Evolutionary conservation across 1,140 invertebrate species (phyloP).

Genomic region (Pantala flavescens): DNA sequence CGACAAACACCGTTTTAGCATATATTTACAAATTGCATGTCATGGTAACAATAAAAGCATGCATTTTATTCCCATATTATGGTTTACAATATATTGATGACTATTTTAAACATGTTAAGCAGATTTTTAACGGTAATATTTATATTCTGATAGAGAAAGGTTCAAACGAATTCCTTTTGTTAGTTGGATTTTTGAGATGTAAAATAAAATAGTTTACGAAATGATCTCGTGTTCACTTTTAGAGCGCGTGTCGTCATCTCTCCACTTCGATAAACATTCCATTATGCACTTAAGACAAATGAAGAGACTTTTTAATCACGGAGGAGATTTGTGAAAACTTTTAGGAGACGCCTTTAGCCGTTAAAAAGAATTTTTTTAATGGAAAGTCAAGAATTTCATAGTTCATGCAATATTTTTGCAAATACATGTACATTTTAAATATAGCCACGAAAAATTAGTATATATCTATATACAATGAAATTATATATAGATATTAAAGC

Average conservation of each 20-base stretch:
- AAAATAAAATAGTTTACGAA: background rate
- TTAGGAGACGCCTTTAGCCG: background rate
- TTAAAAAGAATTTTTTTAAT: background rate
- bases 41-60: background rate
- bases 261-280: slow-evolving; percentile 9
- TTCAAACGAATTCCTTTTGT: background rate
- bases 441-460: background rate
- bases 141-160: background rate
- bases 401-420: slow-evolving; percentile 7
- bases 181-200: background rate
- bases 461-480: slow-evolving; percentile 6
- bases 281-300: background rate
- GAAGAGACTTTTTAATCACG: no score
- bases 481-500: slow-evolving; percentile 8
- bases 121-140: slow-evolving; percentile 11
- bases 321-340: no score
- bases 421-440: slow-evolving; percentile 4
- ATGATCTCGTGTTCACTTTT: background rate
- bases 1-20: background rate
- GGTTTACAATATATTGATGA: slow-evolving; percentile 3
- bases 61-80: background rate
- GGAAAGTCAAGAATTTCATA: background rate
- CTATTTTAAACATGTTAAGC: background rate
- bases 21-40: background rate
- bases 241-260: background rate